Evolutionary conservation across 1,140 invertebrate species (phyloP), one percentile per base, ranked within the genome.

Genomic region (Cardiocondyla obscurior): DNA sequence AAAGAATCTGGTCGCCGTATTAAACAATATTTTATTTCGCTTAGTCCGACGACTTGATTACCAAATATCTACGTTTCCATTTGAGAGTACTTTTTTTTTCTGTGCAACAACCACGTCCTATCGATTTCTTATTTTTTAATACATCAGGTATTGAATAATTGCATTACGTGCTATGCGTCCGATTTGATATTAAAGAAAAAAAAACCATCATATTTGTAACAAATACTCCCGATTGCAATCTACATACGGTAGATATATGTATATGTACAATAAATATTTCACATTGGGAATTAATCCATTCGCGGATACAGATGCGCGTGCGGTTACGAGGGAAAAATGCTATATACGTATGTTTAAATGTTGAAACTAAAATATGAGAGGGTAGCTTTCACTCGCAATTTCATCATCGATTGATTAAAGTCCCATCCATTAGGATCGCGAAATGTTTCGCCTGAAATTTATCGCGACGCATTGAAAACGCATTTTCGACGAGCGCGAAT

Each of bases 351-450:
- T 74, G 51, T 73, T 73, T 25, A 74, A 74, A 74, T 30, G 25
- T 30, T 58, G 22, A 28, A 73, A 10, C 14, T n/a, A 19, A 70
- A 53, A 53, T 12, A 33, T 10, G 70, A 58, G 51, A 57, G 36
- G 12, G 16, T 28, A 22, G 25, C 16, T 55, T 22, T 73, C 53
- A 57, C 36, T 73, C 70, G 36, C 25, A 46, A 60, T 60, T 74
- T 74, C n/a, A 46, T 60, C 25, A 60, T 60, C 70, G 33, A 12
- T 6, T 25, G 53, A 74, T 74, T 62, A 74, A 74, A 74, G 55
- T 46, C n/a, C 70, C n/a, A 74, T 55, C 22, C 33, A 46, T 57
- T 73, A 42, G 22, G 51, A 57, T 73, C 33, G 51, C 22, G 14
- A 72, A 72, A 55, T 53, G 51, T 72, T 55, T 4, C 51, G 22